A percentile compares a stretch with the other conserved stretches of the same genome.
phyloP scores from a whole-genome alignment of 2,888 invertebrate species.

The Latrodectus elegans region DNA sequence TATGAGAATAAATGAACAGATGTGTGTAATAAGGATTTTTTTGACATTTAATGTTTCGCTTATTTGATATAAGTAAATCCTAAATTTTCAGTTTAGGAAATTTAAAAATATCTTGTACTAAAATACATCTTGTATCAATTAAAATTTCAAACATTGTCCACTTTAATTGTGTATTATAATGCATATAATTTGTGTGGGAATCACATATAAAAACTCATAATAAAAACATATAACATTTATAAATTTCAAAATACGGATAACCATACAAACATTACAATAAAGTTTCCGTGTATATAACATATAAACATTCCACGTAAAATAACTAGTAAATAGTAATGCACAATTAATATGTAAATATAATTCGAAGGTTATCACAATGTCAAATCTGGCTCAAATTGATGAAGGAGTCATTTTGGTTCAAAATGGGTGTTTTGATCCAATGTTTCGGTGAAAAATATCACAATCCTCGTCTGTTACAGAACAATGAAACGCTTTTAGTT shows the following conservation, averaged over 20 bases:
- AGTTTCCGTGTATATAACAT: background rate
- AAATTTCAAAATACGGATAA: background rate
- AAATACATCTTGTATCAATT: too few relatives aligned
- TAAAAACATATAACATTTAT: too few relatives aligned
- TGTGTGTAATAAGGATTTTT: too few relatives aligned
- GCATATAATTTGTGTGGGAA: too few relatives aligned
- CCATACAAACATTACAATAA: constrained; percentile 21
- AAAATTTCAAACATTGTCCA: too few relatives aligned
- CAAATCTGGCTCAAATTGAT: constrained; percentile 1
- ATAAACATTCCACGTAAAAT: background rate
- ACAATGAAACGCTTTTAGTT: background rate
- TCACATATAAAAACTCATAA: too few relatives aligned
- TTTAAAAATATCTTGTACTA: too few relatives aligned
- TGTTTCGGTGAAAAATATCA: background rate
- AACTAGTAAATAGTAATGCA: background rate
- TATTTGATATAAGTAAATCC: too few relatives aligned
- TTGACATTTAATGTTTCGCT: too few relatives aligned
- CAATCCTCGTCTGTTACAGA: constrained; percentile 4
- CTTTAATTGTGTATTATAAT: too few relatives aligned
- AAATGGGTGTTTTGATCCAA: background rate
- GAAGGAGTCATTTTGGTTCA: background rate
- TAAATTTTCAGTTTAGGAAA: too few relatives aligned
- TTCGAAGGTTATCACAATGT: constrained; percentile 18
- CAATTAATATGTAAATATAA: background rate
- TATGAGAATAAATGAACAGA: too few relatives aligned